Conservation (phyloP, 1,140 invertebrate species). For the Conus ventricosus region DNA sequence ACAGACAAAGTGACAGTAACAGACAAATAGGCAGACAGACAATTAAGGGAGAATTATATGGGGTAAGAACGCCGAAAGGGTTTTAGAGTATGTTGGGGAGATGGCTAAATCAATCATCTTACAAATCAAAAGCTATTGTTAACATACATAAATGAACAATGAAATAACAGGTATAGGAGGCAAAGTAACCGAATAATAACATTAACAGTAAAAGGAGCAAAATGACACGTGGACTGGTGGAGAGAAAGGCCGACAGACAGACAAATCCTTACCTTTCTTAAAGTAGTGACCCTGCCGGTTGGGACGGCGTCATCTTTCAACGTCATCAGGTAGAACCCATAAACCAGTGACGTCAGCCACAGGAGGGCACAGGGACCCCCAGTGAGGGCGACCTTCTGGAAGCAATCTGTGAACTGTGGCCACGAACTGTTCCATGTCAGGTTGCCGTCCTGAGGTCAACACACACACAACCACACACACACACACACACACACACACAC, state of each 20-base stretch:
- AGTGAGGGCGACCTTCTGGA: slow-evolving; percentile 80
- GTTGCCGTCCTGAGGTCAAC: slow-evolving; percentile 25
- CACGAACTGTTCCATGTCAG: slow-evolving; percentile 69
- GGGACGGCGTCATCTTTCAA: background rate
- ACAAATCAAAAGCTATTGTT: too few species aligned
- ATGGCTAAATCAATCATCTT: too few species aligned
- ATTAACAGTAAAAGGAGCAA: background rate
- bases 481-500: too few species aligned
- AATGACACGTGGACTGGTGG: background rate
- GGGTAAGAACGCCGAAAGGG: too few species aligned
- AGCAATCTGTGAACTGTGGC: slow-evolving; percentile 61
- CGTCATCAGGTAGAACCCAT: slow-evolving; percentile 74
- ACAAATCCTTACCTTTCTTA: slow-evolving; percentile 17
- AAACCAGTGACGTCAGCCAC: slow-evolving; percentile 85
- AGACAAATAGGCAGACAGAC: too few species aligned
- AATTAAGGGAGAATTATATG: too few species aligned
- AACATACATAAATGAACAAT: too few species aligned
- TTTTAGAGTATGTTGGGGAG: too few species aligned
- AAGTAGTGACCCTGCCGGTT: background rate
- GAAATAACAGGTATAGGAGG: too few species aligned
- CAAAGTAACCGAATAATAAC: too few species aligned
- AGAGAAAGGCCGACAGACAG: background rate
- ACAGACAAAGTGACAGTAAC: too few species aligned
- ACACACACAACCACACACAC: too few species aligned
- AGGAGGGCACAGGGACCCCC: slow-evolving; percentile 89